Evolutionary conservation across 2,113 vertebrate genomes (phyloP).

Genomic region (Hypomesus transpacificus): DNA sequence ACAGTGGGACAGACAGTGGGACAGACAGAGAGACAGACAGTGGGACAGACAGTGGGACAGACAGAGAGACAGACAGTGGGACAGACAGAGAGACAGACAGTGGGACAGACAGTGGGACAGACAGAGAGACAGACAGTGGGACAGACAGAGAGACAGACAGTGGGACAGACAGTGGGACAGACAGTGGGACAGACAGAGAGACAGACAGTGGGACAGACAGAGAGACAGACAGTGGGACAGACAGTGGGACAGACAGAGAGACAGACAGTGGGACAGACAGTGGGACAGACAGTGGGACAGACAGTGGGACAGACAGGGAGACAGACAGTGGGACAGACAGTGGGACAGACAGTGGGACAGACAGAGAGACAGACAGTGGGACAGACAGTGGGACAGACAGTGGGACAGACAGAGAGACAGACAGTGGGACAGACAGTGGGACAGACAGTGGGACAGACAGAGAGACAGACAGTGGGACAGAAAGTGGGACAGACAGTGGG

Average conservation of each 20-base stretch:
- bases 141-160: too few relatives aligned
- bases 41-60: too few relatives aligned
- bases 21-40: not conserved
- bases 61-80: too few relatives aligned
- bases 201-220: too few relatives aligned
- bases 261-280: not conserved
- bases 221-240: not conserved
- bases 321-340: not conserved
- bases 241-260: not conserved
- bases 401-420: not conserved
- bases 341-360: too few relatives aligned
- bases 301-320: not conserved
- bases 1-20: too few relatives aligned
- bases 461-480: too few relatives aligned
- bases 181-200: too few relatives aligned
- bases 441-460: not conserved
- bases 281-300: not conserved
- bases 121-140: not conserved
- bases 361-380: too few relatives aligned
- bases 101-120: not conserved
- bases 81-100: not conserved
- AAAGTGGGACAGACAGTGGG: not conserved
- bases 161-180: not conserved
- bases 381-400: not conserved
- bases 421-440: too few relatives aligned